Base-by-base conservation (phyloP, 2,888 invertebrate species). In the Cantharis rufa region DNA sequence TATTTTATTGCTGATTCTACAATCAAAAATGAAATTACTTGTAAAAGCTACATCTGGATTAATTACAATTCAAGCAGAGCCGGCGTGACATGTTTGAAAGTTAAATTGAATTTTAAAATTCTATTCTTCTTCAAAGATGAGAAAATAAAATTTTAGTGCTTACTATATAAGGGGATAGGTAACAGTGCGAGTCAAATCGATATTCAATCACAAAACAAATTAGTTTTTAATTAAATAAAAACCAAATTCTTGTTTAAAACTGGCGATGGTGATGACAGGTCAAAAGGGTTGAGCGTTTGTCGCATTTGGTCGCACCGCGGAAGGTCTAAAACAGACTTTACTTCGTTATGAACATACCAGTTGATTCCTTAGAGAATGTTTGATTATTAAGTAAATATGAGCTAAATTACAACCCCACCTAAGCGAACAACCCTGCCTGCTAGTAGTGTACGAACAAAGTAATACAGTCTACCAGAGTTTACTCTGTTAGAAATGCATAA, bases 131-230 rank as follows among this genome's bases (percentile, higher is more conserved):
- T 48, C 48, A 48, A 48, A 48, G 48, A 48, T n/a, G 48, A n/a
- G 48, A n/a, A 48, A 48, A n/a, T 48, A 7, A 48, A 48, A 48
- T 48, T 48, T n/a, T 48, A n/a, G 48, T 48, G 48, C 48, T n/a
- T n/a, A n/a, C n/a, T n/a, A 7, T 9, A 48, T 48, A 48, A 48
- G 48, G n/a, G 70, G 18, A 69, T 72, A 78, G 75, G 75, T 71
- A 73, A 71, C 71, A 64, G 21, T 69, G 64, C 63, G 62, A 77
- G 64, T 72, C 75, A 79, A 82, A 83, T 84, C 84, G 83, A 84
- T 84, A 84, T 84, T 84, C 83, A 84, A 84, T 84, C 83, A 84
- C 83, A 83, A 84, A 84, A 83, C 83, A 84, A 84, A 84, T 84
- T 84, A 84, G 83, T 84, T 84, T 83, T 82, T 82, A 82, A 82